A percentile compares a stretch with the other conserved stretches of the same genome.
Conservation (phyloP, 2,888 invertebrate genomes). For the Drosophila cracens region DNA sequence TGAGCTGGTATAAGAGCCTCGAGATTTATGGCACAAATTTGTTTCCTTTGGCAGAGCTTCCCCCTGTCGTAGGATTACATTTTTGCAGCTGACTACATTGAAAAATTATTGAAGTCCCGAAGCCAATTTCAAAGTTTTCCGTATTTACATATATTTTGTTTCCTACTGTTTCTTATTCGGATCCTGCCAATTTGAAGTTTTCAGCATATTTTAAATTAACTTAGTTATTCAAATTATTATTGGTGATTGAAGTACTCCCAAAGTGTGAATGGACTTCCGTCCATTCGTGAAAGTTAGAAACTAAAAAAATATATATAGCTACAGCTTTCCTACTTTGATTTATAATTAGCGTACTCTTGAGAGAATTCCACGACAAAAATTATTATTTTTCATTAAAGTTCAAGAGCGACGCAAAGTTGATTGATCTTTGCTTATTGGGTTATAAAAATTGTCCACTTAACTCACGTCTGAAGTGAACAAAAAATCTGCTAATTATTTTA, state of each 20-base stretch:
- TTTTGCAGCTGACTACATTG: conserved; percentile 33
- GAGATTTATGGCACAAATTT: conserved; percentile 66
- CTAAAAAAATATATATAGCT: background rate
- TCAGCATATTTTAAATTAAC: conserved; percentile 38
- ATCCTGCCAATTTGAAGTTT: conserved; percentile 10
- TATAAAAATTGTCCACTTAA: background rate
- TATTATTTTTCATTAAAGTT: conserved; percentile 16
- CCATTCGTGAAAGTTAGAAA: too few relatives aligned
- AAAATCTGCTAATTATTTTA: conserved; percentile 31
- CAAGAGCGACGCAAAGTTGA: background rate
- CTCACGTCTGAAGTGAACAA: background rate
- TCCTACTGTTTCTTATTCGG: background rate
- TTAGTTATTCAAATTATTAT: conserved; percentile 16
- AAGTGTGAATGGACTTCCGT: background rate
- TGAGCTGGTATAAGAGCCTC: conserved; percentile 66
- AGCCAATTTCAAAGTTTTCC: conserved; percentile 37
- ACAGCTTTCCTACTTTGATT: background rate
- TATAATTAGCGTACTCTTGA: background rate
- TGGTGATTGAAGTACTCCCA: background rate
- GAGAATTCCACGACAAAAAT: conserved; percentile 10
- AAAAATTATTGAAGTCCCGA: conserved; percentile 11
- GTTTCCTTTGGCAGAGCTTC: conserved; percentile 6
- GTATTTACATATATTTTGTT: conserved; percentile 1
- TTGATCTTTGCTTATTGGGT: background rate
- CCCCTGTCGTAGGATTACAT: background rate